Base-by-base conservation (phyloP, 2,113 vertebrate species). In the Mesembrinibis cayennensis region DNA sequence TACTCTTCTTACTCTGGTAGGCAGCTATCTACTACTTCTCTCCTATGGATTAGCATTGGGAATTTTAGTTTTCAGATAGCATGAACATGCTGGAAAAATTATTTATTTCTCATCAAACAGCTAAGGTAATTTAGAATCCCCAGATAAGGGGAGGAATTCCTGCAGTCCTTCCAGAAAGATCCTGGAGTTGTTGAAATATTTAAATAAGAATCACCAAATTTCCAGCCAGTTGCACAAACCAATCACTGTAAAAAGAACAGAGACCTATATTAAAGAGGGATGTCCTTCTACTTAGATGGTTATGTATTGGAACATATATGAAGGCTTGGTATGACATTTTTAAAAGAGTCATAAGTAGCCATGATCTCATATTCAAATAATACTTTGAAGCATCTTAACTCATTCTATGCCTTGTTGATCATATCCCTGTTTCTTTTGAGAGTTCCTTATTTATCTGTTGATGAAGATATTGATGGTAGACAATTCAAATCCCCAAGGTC, bases 241-340 rank as follows among this genome's bases (percentile, higher is more conserved):
- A 38, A 53, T 30, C 55, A 23, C 3, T 65, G 22, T 47, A 16
- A 38, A 47, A 87, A 83, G 25, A 92, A 8, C 7, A 77, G 26
- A 74, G 22, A n/a, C 6, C 8, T 16, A 2, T 18, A n/a, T 25
- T 52, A 63, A 69, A 72, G 23, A 72, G 7, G 20, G 3, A 11
- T 45, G 16, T 66, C 22, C 13, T 72, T 73, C 17, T 34, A 63
- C 10, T 14, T 65, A 36, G 21, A 15, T 42, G 27, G 13, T 56
- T 69, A 32, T 30, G 2, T 29, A 42, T 22, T n/a, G 11, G 22
- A 92, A 89, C 16, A 29, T 14, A 30, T 13, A 74, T 9, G 49
- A 74, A 70, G 52, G 17, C 8, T 53, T 63, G 27, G 34, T 8
- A 47, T 2, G 3, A 87, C 0, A 0, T 44, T 86, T 87, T 87